phyloP scores from a whole-genome alignment of 2,113 vertebrate genomes.

The Pachyramphus minor region DNA sequence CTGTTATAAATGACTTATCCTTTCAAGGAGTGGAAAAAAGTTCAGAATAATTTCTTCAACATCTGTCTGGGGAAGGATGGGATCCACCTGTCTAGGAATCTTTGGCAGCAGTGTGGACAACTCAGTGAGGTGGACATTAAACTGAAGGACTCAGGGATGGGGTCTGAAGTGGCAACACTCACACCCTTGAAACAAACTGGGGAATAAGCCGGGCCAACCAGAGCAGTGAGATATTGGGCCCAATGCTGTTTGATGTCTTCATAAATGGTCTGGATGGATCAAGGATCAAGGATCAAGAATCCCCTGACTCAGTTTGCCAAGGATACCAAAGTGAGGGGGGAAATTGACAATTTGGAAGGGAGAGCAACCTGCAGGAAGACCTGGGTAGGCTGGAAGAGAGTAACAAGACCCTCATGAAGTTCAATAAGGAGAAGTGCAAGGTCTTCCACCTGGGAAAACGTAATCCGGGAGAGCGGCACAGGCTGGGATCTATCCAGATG shows the following conservation, averaged over 20 bases:
- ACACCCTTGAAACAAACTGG: background rate
- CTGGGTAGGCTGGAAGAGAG: background rate
- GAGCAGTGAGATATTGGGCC: background rate
- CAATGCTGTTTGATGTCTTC: background rate
- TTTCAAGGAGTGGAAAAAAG: background rate
- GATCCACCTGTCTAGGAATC: background rate
- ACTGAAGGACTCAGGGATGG: background rate
- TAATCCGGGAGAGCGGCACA: background rate
- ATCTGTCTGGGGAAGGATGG: background rate
- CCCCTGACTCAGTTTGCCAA: background rate
- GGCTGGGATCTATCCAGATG: background rate
- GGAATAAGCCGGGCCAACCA: background rate
- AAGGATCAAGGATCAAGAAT: background rate
- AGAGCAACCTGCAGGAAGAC: background rate
- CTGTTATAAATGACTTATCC: background rate
- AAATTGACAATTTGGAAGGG: background rate
- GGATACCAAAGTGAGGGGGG: background rate
- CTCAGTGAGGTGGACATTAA: background rate
- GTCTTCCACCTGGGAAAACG: background rate
- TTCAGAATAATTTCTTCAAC: background rate
- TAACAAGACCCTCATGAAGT: background rate
- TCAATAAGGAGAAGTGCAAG: background rate
- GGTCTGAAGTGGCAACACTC: background rate
- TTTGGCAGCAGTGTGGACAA: background rate
- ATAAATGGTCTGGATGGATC: background rate